A percentile compares a stretch with the other conserved stretches of the same genome.
phyloP scores from a whole-genome alignment of 2,797 vertebrate genomes.

The Botia almorhae region DNA sequence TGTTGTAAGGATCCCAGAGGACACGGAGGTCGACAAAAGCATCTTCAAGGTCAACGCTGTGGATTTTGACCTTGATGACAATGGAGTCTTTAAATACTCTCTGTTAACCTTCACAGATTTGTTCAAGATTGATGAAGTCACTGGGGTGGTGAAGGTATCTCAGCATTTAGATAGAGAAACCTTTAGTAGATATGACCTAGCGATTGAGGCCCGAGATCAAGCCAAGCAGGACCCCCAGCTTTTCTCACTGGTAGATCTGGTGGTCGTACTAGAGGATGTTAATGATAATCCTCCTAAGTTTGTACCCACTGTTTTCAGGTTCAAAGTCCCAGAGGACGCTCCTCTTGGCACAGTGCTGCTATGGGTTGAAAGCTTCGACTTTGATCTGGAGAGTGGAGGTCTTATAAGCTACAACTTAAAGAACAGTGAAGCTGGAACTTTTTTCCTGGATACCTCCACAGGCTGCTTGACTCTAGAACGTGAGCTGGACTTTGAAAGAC shows the following conservation, averaged over 20 bases:
- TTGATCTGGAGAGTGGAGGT: constrained; percentile 84
- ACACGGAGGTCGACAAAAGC: constrained; percentile 79
- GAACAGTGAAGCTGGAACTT: constrained; percentile 82
- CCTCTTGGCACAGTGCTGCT: constrained; percentile 85
- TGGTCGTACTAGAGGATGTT: constrained; percentile 86
- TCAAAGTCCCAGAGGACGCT: constrained; percentile 90
- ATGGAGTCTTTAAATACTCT: constrained; percentile 82
- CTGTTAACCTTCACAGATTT: constrained; percentile 83
- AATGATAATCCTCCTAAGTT: constrained; percentile 95
- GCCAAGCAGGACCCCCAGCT: constrained; percentile 80
- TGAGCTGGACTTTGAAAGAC: constrained; percentile 92
- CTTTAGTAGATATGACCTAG: constrained; percentile 81
- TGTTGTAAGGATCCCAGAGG: constrained; percentile 84
- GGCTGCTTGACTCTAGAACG: constrained; percentile 88
- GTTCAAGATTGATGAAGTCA: constrained; percentile 85
- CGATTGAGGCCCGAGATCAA: constrained; percentile 89
- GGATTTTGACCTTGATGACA: constrained; percentile 84
- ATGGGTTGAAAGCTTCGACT: constrained; percentile 90
- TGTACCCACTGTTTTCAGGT: constrained; percentile 78
- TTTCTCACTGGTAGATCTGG: constrained; percentile 81
- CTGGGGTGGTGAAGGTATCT: constrained; percentile 85
- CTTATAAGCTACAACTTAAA: constrained; percentile 87
- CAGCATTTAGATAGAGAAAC: constrained; percentile 86
- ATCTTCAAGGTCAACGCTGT: constrained; percentile 82
- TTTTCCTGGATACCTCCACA: constrained; percentile 82